These are phyloP conservation scores for Intellagama lesueurii DNA, from an alignment of 2,797 vertebrate species.

Conservation along the genomic window DNA sequence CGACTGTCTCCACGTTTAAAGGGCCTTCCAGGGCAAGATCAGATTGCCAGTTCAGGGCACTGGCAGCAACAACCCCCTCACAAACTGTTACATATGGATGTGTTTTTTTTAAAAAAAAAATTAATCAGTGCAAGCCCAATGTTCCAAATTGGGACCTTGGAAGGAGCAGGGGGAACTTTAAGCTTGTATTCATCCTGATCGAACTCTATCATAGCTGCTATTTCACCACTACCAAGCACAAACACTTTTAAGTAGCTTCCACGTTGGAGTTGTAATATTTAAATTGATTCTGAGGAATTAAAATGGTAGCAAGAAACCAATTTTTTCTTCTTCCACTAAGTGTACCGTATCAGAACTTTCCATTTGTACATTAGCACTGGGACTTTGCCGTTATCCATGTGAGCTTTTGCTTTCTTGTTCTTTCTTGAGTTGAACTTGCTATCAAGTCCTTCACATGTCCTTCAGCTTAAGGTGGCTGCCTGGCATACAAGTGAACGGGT, in stretches of 20 bases:
- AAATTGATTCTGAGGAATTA: neutral
- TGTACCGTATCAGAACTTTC: slow-evolving; percentile 18
- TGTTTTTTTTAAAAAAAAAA: too few relatives aligned
- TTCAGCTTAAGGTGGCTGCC: slow-evolving; percentile 39
- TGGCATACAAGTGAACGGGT: slow-evolving; percentile 29
- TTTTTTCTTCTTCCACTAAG: neutral
- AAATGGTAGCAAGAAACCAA: neutral
- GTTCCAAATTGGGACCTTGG: too few relatives aligned
- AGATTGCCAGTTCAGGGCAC: too few relatives aligned
- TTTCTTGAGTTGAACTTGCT: slow-evolving; percentile 40
- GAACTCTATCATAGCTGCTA: neutral
- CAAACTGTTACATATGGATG: too few relatives aligned
- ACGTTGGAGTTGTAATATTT: neutral
- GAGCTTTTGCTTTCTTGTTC: slow-evolving; percentile 3
- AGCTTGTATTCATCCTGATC: too few relatives aligned
- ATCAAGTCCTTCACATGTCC: slow-evolving; percentile 40
- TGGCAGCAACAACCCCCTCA: too few relatives aligned
- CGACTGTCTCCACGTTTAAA: too few relatives aligned
- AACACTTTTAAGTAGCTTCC: neutral
- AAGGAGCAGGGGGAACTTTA: too few relatives aligned
- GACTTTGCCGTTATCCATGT: slow-evolving; percentile 64
- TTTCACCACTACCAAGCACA: neutral
- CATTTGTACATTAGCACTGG: slow-evolving; percentile 51
- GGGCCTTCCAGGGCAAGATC: too few relatives aligned
- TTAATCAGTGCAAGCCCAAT: too few relatives aligned